Evolutionary conservation across 2,888 invertebrate species (phyloP), one percentile per base, ranked within the genome.

Genomic region (Euproctis similis): DNA sequence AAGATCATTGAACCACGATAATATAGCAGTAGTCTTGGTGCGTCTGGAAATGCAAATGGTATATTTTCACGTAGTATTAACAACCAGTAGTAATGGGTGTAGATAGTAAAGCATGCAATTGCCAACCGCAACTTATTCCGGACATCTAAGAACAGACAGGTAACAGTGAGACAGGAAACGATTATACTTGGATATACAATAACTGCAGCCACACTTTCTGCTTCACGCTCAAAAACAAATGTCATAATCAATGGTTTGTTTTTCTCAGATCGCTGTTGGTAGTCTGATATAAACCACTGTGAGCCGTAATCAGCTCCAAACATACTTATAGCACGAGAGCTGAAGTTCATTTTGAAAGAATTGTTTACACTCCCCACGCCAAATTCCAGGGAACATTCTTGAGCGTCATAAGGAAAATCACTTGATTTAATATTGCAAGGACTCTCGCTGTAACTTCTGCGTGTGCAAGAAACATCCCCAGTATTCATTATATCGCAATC

Each of bases 271-370:
- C 34, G 32, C 18, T 54, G 44, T 2, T 42, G 29, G 26, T 48
- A 62, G 26, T 59, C 54, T 3, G 61, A 42, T 16, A 74, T 59
- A 2, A 50, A 47, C 67, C 69, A 74, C n/a, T 57, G 60, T 0
- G 53, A 26, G 0, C 61, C 64, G 27, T 59, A 56, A 5, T 59
- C 56, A 0, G 53, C 51, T 1, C 45, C 53, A 0, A 44, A 2
- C 42, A 57, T 42, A 0, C 8, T 12, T 0, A 63, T 31, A 2
- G 44, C 54, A 20, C 37, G 26, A 0, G 20, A 8, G 5, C 24
- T 28, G 10, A 53, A 43, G 2, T 34, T 42, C 2, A 61, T 35
- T 1, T 18, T 40, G 1, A 56, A 33, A 3, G 31, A 34, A 2
- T 28, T 28, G 2, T 30, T 27, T 1, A 10, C 7, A 3, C 25